Evolutionary conservation across 1,140 invertebrate species (phyloP), one percentile per base, ranked within the genome.

Genomic region (Stenopsyche tienmushanensis): DNA sequence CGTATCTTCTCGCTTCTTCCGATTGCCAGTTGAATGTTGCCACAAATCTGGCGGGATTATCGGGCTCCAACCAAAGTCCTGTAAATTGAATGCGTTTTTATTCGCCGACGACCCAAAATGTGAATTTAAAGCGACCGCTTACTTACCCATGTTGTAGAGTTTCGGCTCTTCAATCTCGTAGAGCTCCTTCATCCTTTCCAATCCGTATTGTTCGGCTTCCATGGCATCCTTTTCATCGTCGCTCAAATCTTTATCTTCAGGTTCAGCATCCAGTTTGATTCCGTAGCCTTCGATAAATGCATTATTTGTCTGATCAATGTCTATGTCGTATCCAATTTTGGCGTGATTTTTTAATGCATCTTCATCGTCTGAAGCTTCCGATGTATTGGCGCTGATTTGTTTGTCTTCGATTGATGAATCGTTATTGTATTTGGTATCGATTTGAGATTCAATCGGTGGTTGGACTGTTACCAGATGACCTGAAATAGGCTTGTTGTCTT

Each of bases 21-120:
- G 83, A 83, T 41, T 89, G 88, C 47, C 84, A 82, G 72, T 90
- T 90, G 77, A 91, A 90, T 2, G 85, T 83, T 1, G 88, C 89
- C 23, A 91, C 83, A 72, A 84, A 88, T n/a, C 81, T 79, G 1
- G 87, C 88, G n/a, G 89, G 88, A 72, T 90, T 84, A 58, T 85
- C 84, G 15, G 78, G 74, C 13, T 83, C 78, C n/a, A 91, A 73
- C 73, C 81, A 84, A 20, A 88, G 72, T 60, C 88, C 88, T 90
- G 71, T 34, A 34, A 34, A 7, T 34, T 34, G 13, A 34, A 34
- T 34, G 29, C 29, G 13, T 34, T n/a, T n/a, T n/a, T n/a, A n/a
- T n/a, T n/a, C n/a, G n/a, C n/a, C n/a, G n/a, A 34, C 13, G 29
- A 34, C 13, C 29, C 13, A 13, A 34, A 34, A 7, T 7, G 5